Evolutionary conservation across 2,888 invertebrate genomes (phyloP).

Genomic region (Perdita meconis): DNA sequence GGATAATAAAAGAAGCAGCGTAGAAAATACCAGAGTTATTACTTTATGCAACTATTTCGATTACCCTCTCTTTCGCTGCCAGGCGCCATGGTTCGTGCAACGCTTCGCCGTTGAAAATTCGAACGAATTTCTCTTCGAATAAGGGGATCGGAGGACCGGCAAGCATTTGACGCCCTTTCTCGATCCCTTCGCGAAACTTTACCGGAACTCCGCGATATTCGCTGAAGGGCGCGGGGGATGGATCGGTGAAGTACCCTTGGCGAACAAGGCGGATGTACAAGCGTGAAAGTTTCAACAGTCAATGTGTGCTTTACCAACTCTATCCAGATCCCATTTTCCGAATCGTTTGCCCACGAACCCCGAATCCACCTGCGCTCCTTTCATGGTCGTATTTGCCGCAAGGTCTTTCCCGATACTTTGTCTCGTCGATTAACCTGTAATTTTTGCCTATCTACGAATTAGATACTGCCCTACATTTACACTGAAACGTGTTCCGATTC

Average conservation of each 20-base stretch:
- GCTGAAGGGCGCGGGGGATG: conserved; percentile 70
- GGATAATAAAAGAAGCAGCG: too few relatives aligned
- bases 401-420: neutral
- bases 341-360: conserved; percentile 45
- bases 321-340: conserved; percentile 76
- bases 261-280: neutral
- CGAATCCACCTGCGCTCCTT: neutral
- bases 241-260: conserved; percentile 76
- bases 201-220: conserved; percentile 39
- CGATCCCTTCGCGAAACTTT: conserved; percentile 57
- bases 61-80: conserved; percentile 50
- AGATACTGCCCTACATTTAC: neutral
- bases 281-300: conserved; percentile 7
- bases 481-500: conserved; percentile 18
- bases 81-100: conserved; percentile 60
- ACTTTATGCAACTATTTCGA: neutral
- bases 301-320: conserved; percentile 73
- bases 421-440: conserved; percentile 39
- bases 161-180: conserved; percentile 69
- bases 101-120: conserved; percentile 84
- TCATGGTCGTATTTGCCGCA: conserved; percentile 9
- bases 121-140: conserved; percentile 84
- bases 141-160: conserved; percentile 77
- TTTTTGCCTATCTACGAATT: neutral
- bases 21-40: neutral